Conservation (phyloP, 2,113 vertebrate species). For the Anas platyrhynchos region DNA sequence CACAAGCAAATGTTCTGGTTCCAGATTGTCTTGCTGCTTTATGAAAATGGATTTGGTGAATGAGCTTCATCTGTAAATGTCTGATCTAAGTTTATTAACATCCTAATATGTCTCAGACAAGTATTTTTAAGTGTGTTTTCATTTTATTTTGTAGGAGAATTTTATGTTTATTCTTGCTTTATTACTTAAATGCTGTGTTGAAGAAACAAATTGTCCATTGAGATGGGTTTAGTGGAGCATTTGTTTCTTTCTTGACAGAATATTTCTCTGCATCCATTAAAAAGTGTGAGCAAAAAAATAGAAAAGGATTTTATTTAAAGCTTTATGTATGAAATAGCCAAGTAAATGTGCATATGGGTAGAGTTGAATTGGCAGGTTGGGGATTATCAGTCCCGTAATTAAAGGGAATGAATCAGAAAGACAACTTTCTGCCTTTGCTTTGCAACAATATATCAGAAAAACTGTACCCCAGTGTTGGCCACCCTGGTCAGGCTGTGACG, state of each 20-base stretch:
- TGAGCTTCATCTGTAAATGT: not conserved
- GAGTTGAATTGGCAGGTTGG: not conserved
- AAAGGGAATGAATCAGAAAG: not conserved
- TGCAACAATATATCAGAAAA: not conserved
- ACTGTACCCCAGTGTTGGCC: not conserved
- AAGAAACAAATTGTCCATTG: slow-evolving; percentile 53
- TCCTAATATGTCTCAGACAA: not conserved
- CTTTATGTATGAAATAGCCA: slow-evolving; percentile 5
- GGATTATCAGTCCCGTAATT: slow-evolving; percentile 1
- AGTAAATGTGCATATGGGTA: not conserved
- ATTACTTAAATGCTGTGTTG: slow-evolving; percentile 27
- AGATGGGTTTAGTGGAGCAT: slow-evolving; percentile 8
- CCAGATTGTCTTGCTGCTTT: not conserved
- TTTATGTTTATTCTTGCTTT: slow-evolving; percentile 54
- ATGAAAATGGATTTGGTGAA: not conserved
- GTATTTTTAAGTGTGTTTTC: not conserved
- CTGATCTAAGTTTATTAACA: slow-evolving; percentile 22
- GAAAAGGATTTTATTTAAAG: slow-evolving; percentile 5
- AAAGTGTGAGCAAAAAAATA: not conserved
- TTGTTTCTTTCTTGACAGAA: slow-evolving; percentile 42
- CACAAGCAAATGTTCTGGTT: not conserved
- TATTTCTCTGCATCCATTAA: slow-evolving; percentile 24
- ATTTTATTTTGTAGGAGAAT: slow-evolving; percentile 29
- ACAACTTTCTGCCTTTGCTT: not conserved
- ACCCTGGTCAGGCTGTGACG: accelerated